Percentiles rank a stretch among this genome's conserved stretches.
phyloP scores from a whole-genome alignment of 2,113 vertebrate species.

The Leucosticte australis region DNA sequence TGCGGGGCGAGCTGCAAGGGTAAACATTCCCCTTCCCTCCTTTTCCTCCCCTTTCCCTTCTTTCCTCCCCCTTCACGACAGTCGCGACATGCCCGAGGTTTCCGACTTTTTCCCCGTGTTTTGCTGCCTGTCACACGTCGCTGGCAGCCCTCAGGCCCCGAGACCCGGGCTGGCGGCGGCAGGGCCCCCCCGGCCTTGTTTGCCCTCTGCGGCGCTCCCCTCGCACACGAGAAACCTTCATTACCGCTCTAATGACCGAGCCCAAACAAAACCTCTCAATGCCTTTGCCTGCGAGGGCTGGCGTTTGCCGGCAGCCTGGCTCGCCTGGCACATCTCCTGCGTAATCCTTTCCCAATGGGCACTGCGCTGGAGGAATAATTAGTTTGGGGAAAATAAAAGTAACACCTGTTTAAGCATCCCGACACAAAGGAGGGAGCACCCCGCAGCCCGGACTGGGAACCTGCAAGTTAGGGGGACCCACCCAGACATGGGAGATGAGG shows the following conservation, averaged over 20 bases:
- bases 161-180: background rate
- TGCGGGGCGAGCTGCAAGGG: background rate
- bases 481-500: background rate
- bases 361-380: background rate
- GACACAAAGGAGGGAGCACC: background rate
- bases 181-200: constrained; percentile 25
- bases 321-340: constrained; percentile 28
- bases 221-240: constrained; percentile 41
- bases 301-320: background rate
- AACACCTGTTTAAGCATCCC: constrained; percentile 57
- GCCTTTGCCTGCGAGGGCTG: constrained; percentile 2
- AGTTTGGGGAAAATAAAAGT: background rate
- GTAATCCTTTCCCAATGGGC: constrained; percentile 48
- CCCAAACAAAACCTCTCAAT: constrained; percentile 46
- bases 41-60: background rate
- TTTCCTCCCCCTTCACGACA: background rate
- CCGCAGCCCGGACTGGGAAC: background rate
- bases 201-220: background rate
- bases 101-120: background rate
- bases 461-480: background rate
- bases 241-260: constrained; percentile 48
- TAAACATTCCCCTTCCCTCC: background rate
- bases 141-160: background rate
- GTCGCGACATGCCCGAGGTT: background rate
- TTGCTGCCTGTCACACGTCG: background rate